Base-by-base conservation (phyloP, 2,797 vertebrate species). In the Lithobates pipiens region DNA sequence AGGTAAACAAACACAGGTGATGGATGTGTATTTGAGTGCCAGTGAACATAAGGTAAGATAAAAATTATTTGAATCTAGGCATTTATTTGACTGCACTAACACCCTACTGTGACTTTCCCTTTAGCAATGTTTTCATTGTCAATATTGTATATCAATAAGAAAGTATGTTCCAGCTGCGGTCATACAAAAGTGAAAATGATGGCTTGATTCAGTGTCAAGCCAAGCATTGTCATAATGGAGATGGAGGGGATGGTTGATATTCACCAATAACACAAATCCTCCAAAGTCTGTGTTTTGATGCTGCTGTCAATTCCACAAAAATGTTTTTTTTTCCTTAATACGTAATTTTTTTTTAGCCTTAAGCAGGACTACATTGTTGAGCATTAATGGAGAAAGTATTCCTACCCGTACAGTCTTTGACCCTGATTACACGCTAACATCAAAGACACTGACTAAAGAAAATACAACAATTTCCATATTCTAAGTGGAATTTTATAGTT, bases 71-170 rank as follows among this genome's bases (percentile, higher is more conserved):
- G 25, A 69, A 69, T 69, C 69, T 42, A 79, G 16, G 50, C 42
- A 50, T 79, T 79, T 79, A 69, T 69, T 69, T 79, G 39, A 46
- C 46, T 79, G 63, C 15, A 69, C 13, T 42, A 29, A 61, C 46
- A 72, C 44, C 79, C 23, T 16, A 34, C 23, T 80, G 68, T 71
- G 78, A 71, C 78, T 29, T 79, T 80, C 44, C 54, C 8, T 80
- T 80, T 54, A 71, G 46, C 46, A 80, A 42, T 72, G 50, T 79
- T 42, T 81, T 21, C 61, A 81, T 81, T 39, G 50, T 81, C 50
- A 73, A 72, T 81, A 81, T 21, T 63, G 34, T 63, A 72, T 73
- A 73, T 81, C 79, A 81, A 70, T 72, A 50, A 72, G 71, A 29
- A 67, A 29, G 27, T 0, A 25, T 67, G 65, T 67, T 67, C 27